A percentile compares a stretch with the other conserved stretches of the same genome.
phyloP scores from a whole-genome alignment of 92 coral and sea anemone genomes.

The Porites lobata region DNA sequence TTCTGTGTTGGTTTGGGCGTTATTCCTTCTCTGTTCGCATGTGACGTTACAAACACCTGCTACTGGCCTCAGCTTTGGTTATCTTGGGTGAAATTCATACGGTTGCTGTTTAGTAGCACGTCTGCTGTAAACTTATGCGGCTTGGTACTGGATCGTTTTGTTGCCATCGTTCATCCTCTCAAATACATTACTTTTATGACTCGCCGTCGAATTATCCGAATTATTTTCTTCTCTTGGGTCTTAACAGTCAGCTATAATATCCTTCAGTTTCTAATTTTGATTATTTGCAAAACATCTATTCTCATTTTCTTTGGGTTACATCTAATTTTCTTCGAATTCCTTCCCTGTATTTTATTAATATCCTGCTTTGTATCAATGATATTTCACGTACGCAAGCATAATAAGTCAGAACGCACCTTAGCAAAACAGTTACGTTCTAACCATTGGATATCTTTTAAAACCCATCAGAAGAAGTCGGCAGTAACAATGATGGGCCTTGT shows the following conservation, averaged over 20 bases:
- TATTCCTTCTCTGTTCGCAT: conserved; percentile 1
- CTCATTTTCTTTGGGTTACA: not conserved
- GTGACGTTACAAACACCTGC: not conserved
- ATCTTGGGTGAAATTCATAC: not conserved
- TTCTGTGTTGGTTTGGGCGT: conserved; percentile 22
- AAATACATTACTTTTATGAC: not conserved
- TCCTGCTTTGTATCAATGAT: not conserved
- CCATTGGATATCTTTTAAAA: not conserved
- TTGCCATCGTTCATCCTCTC: conserved; percentile 2
- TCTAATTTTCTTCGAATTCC: not conserved
- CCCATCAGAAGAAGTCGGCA: not conserved
- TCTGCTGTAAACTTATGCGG: not conserved
- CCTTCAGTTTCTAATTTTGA: not conserved
- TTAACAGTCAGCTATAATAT: not conserved
- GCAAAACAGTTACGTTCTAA: conserved; percentile 24
- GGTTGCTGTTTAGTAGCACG: not conserved
- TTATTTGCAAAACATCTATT: not conserved
- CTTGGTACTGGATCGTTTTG: conserved; percentile 16
- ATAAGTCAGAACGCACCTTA: not conserved
- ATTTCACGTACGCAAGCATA: not conserved
- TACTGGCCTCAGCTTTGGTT: not conserved
- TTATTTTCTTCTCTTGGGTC: conserved; percentile 10
- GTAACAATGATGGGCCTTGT: conserved; percentile 7
- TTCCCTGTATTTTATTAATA: not conserved
- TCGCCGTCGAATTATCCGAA: not conserved